phyloP scores from a whole-genome alignment of 64 coral and sea anemone species.

The Stylophora pistillata region DNA sequence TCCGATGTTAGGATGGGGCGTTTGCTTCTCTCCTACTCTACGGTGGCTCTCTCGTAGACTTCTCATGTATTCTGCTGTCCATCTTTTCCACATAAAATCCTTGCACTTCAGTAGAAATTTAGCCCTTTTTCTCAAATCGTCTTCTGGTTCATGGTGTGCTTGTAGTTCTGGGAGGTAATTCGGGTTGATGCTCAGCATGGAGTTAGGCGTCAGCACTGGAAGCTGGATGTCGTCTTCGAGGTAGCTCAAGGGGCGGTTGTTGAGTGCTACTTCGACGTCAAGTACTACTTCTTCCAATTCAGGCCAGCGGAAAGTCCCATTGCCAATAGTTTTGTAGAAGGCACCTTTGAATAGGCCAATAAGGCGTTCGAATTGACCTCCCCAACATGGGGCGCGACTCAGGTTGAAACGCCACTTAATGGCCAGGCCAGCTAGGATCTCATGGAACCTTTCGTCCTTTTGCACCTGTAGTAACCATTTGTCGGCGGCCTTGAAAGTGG shows the following conservation, averaged over 20 bases:
- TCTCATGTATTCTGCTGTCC: no score
- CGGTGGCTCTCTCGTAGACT: no score
- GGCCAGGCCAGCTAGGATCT: not conserved
- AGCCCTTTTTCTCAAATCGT: no score
- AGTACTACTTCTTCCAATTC: constrained; percentile 5
- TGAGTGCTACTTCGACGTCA: constrained; percentile 15
- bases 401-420: constrained; percentile 24
- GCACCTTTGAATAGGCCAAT: constrained; percentile 17
- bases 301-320: not conserved
- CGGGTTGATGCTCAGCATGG: no score
- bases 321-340: constrained; percentile 24
- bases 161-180: no score
- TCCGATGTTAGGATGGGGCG: no score
- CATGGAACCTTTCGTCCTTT: constrained; percentile 16
- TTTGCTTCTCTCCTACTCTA: no score
- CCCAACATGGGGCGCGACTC: constrained; percentile 9
- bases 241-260: constrained; percentile 29
- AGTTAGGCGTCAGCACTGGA: no score
- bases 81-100: no score
- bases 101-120: no score
- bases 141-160: no score
- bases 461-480: constrained; percentile 28
- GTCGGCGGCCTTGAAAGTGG: not conserved
- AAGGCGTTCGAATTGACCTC: constrained; percentile 29
- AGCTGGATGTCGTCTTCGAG: no score